Evolutionary conservation across 2,888 invertebrate species (phyloP), one percentile per base, ranked within the genome.

Genomic region (Andrena haemorrhoa): DNA sequence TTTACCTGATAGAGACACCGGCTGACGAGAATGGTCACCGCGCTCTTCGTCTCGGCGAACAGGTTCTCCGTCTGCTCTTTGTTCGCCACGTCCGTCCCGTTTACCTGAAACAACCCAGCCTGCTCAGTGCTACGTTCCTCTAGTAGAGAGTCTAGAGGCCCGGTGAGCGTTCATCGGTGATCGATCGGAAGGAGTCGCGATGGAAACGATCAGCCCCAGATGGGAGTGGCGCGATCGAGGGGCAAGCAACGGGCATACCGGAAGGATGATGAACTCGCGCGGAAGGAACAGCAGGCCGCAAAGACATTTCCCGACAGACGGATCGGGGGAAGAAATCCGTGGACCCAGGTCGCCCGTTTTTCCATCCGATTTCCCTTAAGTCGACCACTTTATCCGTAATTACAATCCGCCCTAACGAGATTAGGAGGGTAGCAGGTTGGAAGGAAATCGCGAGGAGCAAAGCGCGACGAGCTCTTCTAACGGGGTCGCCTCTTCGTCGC

Each of bases 31-130:
- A 96, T 94, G 12, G 95, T 96, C 26, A 96, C 95, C 20, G 95
- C 94, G 88, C 94, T 95, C 83, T 94, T 94, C 86, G 95, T 95
- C 89, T 95, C 95, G n/a, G 95, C 95, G 86, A 96, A 95, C 35
- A 96, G 93, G n/a, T 94, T 94, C 92, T 95, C 95, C 0, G 95
- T 95, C 89, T 96, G 95, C 82, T 95, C 95, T 88, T 95, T 95
- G 87, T 94, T 95, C 74, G 95, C 95, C 29, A 96, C 95, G 89
- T 96, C 95, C 84, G 94, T 95, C 8, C 96, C 96, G 88, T 96
- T 96, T 47, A 95, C 95, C 95, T 95, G 91, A 7, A 83, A 79
- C 61, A 23, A 56, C 53, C 20, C 6, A 20, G 51, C 51, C 16
- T 5, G 41, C 16, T 41, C 41, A 26, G 29, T 35, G 29, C 31